Evolutionary conservation across 2,888 invertebrate genomes (phyloP).

Genomic region (Brachynemurus nebulosus): DNA sequence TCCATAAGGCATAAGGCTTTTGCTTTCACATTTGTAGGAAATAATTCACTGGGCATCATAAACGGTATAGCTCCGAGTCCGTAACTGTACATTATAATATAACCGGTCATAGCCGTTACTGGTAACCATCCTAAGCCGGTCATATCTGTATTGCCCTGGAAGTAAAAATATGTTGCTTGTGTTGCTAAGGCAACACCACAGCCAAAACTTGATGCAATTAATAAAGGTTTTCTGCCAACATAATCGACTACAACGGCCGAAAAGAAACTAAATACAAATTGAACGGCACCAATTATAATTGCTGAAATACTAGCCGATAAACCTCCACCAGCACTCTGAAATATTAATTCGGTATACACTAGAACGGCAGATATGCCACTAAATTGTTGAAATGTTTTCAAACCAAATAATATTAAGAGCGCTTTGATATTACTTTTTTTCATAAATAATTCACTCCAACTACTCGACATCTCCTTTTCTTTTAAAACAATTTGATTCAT

Average conservation of each 20-base stretch:
- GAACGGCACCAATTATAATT: conserved; percentile 26
- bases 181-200: conserved; percentile 24
- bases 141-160: conserved; percentile 21
- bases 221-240: conserved; percentile 26
- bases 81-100: conserved; percentile 12
- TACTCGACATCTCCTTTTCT: conserved; percentile 38
- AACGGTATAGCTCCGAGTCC: conserved; percentile 30
- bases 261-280: conserved; percentile 21
- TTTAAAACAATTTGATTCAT: conserved; percentile 26
- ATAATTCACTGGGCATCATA: conserved; percentile 32
- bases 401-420: conserved; percentile 35
- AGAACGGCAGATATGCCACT: conserved; percentile 29
- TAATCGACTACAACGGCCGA: conserved; percentile 25
- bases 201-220: conserved; percentile 25
- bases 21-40: conserved; percentile 31
- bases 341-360: conserved; percentile 29
- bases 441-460: conserved; percentile 37
- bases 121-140: conserved; percentile 22
- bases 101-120: conserved; percentile 7
- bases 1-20: conserved; percentile 29
- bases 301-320: conserved; percentile 25
- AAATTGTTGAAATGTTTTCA: conserved; percentile 28
- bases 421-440: conserved; percentile 46
- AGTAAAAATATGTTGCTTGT: conserved; percentile 23
- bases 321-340: conserved; percentile 22